These are phyloP conservation scores for Nasonia oneida DNA, from an alignment of 2,888 invertebrate species.

Conservation along the genomic window DNA sequence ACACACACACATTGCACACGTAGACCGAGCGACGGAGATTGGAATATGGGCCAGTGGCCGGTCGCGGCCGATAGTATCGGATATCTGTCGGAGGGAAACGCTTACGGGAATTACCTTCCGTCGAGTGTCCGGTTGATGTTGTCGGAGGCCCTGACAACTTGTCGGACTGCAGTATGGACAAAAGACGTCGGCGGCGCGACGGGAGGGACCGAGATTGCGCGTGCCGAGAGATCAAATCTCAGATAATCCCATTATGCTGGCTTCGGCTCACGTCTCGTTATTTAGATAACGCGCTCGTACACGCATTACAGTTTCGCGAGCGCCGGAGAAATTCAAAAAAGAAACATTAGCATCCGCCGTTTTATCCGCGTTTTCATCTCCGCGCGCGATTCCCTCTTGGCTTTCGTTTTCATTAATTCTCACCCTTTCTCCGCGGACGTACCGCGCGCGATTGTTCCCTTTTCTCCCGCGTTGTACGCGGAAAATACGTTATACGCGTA, in stretches of 20 bases:
- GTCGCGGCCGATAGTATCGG: conserved; percentile 40
- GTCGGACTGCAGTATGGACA: conserved; percentile 7
- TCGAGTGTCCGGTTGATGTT: conserved; percentile 31
- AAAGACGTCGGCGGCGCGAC: background rate
- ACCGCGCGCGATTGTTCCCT: conserved; percentile 19
- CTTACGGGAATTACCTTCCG: conserved; percentile 51
- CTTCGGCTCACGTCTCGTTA: background rate
- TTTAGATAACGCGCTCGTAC: background rate
- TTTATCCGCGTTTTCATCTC: conserved; percentile 52
- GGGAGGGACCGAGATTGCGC: background rate
- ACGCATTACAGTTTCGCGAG: too few species aligned
- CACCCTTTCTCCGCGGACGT: conserved; percentile 31
- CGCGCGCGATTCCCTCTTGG: conserved; percentile 20
- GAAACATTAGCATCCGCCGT: conserved; percentile 52
- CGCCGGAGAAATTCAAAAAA: background rate
- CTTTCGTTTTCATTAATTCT: conserved; percentile 57
- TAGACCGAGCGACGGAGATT: background rate
- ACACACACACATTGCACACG: background rate
- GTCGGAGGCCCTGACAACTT: conserved; percentile 3
- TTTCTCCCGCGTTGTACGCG: conserved; percentile 32
- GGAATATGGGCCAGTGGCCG: conserved; percentile 2
- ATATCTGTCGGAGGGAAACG: conserved; percentile 52
- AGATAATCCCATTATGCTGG: background rate
- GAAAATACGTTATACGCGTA: conserved; percentile 43
- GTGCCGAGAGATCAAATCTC: background rate